phyloP scores from a whole-genome alignment of 2,888 invertebrate genomes.

The Acleris laterana region DNA sequence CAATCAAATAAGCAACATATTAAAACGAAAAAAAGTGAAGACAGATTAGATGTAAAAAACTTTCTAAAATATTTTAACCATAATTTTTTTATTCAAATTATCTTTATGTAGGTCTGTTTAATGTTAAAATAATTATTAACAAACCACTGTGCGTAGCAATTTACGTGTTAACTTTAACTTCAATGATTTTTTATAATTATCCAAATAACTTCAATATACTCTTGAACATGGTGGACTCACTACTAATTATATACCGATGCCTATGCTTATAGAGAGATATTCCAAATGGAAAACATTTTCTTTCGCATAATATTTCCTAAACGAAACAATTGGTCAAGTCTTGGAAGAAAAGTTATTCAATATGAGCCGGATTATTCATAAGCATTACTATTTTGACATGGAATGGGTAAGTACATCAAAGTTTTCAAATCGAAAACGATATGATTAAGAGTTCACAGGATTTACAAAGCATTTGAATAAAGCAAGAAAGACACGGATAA shows the following conservation, averaged over 20 bases:
- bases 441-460: slow-evolving; percentile 27
- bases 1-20: too few species aligned
- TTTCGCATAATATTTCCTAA: slow-evolving; percentile 48
- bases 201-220: too few species aligned
- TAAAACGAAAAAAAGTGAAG: too few species aligned
- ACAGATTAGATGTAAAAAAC: too few species aligned
- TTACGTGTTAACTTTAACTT: too few species aligned
- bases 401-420: slow-evolving; percentile 38
- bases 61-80: too few species aligned
- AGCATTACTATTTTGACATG: slow-evolving; percentile 35
- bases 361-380: slow-evolving; percentile 37
- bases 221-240: too few species aligned
- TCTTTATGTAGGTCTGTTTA: too few species aligned
- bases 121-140: too few species aligned
- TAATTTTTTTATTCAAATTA: too few species aligned
- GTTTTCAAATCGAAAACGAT: slow-evolving; percentile 35
- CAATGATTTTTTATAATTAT: too few species aligned
- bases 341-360: slow-evolving; percentile 42
- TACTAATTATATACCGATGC: slow-evolving; percentile 24
- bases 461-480: slow-evolving; percentile 27
- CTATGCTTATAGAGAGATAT: slow-evolving; percentile 78
- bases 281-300: slow-evolving; percentile 69
- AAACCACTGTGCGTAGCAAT: too few species aligned
- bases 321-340: slow-evolving; percentile 65
- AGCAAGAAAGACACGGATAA: slow-evolving; percentile 27